A percentile compares a stretch with the other conserved stretches of the same genome.
phyloP scores from a whole-genome alignment of 2,888 invertebrate species.

The Dicyrtoma fusca region DNA sequence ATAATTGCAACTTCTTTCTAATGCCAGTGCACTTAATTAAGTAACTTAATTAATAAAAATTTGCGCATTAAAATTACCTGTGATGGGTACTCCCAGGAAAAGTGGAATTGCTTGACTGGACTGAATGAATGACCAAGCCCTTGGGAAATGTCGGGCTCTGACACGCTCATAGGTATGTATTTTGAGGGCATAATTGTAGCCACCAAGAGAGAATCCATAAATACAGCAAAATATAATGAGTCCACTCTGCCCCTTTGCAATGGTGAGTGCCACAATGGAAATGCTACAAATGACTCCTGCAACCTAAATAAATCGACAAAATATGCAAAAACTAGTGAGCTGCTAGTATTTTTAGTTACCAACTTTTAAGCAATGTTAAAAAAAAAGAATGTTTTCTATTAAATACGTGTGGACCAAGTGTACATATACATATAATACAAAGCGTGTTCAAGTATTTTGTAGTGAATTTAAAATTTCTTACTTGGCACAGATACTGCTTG shows the following conservation, averaged over 20 bases:
- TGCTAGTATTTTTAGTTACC: no score
- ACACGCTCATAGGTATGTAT: constrained; percentile 89
- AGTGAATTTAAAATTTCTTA: constrained; percentile 29
- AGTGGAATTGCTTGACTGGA: constrained; percentile 84
- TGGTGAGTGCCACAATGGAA: constrained; percentile 75
- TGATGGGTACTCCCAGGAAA: constrained; percentile 79
- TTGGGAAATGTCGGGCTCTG: constrained; percentile 79
- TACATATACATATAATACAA: no score
- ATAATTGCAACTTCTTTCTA: background rate
- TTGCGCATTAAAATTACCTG: no score
- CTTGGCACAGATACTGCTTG: constrained; percentile 75
- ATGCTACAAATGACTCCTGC: constrained; percentile 78
- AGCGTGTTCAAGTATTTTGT: no score
- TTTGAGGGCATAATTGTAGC: constrained; percentile 84
- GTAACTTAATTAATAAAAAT: no score
- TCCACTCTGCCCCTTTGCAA: constrained; percentile 69
- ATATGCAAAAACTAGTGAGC: no score
- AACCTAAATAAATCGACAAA: constrained; percentile 62
- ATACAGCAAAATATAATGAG: constrained; percentile 63
- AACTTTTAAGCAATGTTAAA: no score
- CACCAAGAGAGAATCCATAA: constrained; percentile 80
- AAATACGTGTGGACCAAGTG: no score
- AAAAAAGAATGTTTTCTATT: no score
- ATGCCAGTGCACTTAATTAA: no score
- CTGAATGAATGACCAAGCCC: constrained; percentile 87